Evolutionary conservation across 2,113 vertebrate species (phyloP).

Genomic region (Gulo gulo): DNA sequence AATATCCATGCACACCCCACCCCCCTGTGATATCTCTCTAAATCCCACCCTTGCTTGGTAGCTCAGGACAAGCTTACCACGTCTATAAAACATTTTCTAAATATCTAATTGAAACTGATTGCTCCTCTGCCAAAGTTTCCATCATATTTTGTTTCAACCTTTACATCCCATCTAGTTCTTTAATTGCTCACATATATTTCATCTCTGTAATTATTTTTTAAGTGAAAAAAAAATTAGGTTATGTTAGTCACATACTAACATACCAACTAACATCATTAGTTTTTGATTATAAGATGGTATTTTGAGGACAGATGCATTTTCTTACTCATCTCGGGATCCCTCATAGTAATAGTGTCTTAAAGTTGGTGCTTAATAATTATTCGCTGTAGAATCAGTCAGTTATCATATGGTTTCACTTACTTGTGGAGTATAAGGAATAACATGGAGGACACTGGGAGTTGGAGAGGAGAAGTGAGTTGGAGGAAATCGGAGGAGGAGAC

Average conservation of each 20-base stretch:
- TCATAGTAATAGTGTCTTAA: slow-evolving; percentile 2
- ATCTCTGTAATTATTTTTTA: neutral
- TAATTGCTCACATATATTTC: neutral
- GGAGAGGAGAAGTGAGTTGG: too few species aligned
- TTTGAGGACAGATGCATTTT: neutral
- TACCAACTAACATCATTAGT: too few species aligned
- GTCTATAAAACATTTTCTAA: neutral
- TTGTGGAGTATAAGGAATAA: too few species aligned
- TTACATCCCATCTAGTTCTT: neutral
- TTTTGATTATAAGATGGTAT: neutral
- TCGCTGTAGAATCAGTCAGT: too few species aligned
- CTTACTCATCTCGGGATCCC: neutral
- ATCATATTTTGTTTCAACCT: neutral
- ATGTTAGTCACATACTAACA: too few species aligned
- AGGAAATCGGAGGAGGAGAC: too few species aligned
- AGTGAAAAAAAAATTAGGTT: too few species aligned
- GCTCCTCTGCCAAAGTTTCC: neutral
- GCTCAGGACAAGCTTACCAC: neutral
- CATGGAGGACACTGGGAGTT: too few species aligned
- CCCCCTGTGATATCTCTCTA: neutral
- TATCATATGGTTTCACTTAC: too few species aligned
- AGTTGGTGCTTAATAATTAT: neutral
- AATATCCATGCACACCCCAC: neutral
- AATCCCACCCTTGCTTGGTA: neutral
- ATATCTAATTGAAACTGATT: neutral